Evolutionary conservation across 2,888 invertebrate genomes (phyloP), one percentile per base, ranked within the genome.

Genomic region (Andrena chrysosceles): DNA sequence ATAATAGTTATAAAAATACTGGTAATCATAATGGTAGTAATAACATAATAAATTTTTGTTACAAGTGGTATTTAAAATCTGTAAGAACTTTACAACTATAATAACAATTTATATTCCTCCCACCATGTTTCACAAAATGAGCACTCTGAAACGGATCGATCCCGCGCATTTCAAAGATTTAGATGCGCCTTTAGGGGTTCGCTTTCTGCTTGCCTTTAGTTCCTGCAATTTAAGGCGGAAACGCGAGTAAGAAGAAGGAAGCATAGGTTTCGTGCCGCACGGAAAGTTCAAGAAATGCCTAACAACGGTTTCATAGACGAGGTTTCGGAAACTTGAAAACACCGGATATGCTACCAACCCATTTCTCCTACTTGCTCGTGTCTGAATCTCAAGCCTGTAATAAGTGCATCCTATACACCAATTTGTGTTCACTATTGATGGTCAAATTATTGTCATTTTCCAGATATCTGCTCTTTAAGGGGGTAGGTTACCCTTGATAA

Each of bases 251-350:
- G 84, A 79, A 66, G 49, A 71, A 69, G 73, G 59, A 73, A 59
- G 33, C 49, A 64, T 26, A 23, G 13, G 33, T 69, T 77, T 69
- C 77, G 78, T 78, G 75, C 67, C n/a, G 60, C 78, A 72, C 52
- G 63, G 52, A 42, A 63, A 63, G 62, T 23, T 23, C 62, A 68
- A 67, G 76, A 20, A 62, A 68, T 60, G 54, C 54, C 72, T 59
- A 64, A 72, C 77, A 49, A 59, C 52, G 42, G 26, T 75, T 71
- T 71, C 64, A 79, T 69, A 59, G 80, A 77, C 78, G 29, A 60
- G 72, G 52, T 33, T 69, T 48, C 49, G 49, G 56, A 52, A 52
- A 68, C 29, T 35, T 70, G 13, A 62, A 49, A 23, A 33, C 66
- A 29, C 35, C 10, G 35, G 23, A 31, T 31, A 72, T 67, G 70